Evolutionary conservation across 1,140 invertebrate genomes (phyloP).

Genomic region (Trachelipus rathkii): DNA sequence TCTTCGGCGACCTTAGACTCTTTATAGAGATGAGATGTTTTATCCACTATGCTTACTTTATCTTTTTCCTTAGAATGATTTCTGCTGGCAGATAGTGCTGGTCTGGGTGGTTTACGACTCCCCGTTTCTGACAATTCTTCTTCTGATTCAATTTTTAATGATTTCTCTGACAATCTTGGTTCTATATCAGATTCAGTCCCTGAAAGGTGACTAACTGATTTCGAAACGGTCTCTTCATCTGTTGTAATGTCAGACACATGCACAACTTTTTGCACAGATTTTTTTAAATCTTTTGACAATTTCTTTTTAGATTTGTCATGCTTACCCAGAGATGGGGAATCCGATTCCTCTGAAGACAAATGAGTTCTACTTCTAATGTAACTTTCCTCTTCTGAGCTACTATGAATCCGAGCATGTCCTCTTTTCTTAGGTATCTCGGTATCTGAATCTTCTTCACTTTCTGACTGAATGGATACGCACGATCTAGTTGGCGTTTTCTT

Average conservation of each 20-base stretch:
- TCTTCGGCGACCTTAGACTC: slow-evolving; percentile 24
- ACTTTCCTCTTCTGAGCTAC: slow-evolving; percentile 32
- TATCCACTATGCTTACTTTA: slow-evolving; percentile 28
- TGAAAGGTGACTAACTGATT: slow-evolving; percentile 18
- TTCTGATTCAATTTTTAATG: slow-evolving; percentile 7
- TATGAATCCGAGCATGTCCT: slow-evolving; percentile 28
- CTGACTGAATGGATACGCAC: background rate
- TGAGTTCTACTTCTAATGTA: slow-evolving; percentile 28
- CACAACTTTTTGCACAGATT: slow-evolving; percentile 33
- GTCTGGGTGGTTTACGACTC: slow-evolving; percentile 28
- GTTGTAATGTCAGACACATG: slow-evolving; percentile 41
- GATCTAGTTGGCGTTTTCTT: background rate
- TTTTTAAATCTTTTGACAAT: slow-evolving; percentile 29
- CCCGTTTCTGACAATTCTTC: slow-evolving; percentile 33
- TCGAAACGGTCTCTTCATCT: slow-evolving; percentile 34
- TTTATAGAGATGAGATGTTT: slow-evolving; percentile 32
- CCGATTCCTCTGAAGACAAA: slow-evolving; percentile 35
- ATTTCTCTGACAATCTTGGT: background rate
- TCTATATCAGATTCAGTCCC: background rate
- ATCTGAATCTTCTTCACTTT: background rate
- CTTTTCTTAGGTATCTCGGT: slow-evolving; percentile 46
- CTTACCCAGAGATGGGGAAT: slow-evolving; percentile 38
- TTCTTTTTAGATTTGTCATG: slow-evolving; percentile 46
- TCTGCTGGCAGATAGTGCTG: slow-evolving; percentile 16
- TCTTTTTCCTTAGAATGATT: slow-evolving; percentile 23